These are phyloP conservation scores for Corbicula japonica DNA, from an alignment of 2,888 invertebrate genomes.

Conservation along the genomic window DNA sequence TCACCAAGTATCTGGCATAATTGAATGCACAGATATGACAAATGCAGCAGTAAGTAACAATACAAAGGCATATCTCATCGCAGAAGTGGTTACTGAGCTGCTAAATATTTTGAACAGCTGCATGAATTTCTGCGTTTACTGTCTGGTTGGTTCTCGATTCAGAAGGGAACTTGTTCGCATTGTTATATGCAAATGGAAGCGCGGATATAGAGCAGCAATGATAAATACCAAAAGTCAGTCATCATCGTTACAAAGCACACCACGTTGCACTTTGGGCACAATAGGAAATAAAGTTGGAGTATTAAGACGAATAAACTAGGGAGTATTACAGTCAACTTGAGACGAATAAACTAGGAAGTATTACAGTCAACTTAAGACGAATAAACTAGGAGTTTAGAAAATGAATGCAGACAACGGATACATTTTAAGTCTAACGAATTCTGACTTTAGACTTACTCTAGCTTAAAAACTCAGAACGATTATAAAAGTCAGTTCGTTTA, in stretches of 20 bases:
- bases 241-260: neutral
- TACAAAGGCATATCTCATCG: slow-evolving; percentile 49
- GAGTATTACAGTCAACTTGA: too few species aligned
- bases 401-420: too few species aligned
- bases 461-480: too few species aligned
- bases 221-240: neutral
- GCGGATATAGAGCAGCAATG: neutral
- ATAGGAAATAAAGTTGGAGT: too few species aligned
- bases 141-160: slow-evolving; percentile 70
- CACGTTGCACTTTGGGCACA: too few species aligned
- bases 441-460: too few species aligned
- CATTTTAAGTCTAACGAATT: too few species aligned
- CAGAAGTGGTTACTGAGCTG: slow-evolving; percentile 62
- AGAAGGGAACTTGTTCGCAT: slow-evolving; percentile 63
- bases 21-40: slow-evolving; percentile 58
- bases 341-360: too few species aligned
- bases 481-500: too few species aligned
- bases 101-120: slow-evolving; percentile 74
- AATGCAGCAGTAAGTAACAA: slow-evolving; percentile 47
- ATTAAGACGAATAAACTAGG: too few species aligned
- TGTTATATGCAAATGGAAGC: slow-evolving; percentile 44
- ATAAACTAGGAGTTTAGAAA: too few species aligned
- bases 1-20: slow-evolving; percentile 54
- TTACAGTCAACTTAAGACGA: too few species aligned
- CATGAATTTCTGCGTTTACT: slow-evolving; percentile 72